Evolutionary conservation across 92 coral and sea anemone genomes (phyloP).

Genomic region (Heteractis magnifica): DNA sequence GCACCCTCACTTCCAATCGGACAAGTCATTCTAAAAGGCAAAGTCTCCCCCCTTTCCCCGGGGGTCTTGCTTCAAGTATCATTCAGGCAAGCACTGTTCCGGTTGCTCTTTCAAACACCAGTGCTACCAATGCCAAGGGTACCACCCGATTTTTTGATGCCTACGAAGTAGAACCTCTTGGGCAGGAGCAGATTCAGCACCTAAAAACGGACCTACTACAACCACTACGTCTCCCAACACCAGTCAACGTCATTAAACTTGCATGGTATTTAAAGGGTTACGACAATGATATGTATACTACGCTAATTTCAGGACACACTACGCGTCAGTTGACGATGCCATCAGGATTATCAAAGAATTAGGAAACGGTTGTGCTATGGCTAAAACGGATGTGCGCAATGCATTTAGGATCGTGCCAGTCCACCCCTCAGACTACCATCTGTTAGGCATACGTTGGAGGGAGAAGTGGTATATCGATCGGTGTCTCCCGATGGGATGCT

Average conservation of each 20-base stretch:
- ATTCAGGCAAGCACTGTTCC: background rate
- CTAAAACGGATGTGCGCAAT: conserved; percentile 48
- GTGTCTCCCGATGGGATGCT: too few species aligned
- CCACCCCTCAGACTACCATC: conserved; percentile 21
- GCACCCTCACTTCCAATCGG: too few species aligned
- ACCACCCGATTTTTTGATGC: background rate
- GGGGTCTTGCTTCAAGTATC: background rate
- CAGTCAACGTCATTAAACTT: conserved; percentile 25
- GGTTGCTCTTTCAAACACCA: background rate
- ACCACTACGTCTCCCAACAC: conserved; percentile 6
- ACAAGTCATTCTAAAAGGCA: too few species aligned
- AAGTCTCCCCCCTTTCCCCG: conserved; percentile 3
- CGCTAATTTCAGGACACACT: background rate
- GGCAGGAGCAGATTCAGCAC: background rate
- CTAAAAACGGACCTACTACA: background rate
- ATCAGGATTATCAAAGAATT: conserved; percentile 8
- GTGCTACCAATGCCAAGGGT: background rate
- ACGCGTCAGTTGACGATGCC: conserved; percentile 48
- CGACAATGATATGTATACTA: too few species aligned
- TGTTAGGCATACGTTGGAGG: conserved; percentile 41
- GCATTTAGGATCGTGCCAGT: conserved; percentile 45
- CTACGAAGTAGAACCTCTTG: too few species aligned
- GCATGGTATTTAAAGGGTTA: conserved; percentile 18
- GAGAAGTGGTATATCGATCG: conserved; percentile 30
- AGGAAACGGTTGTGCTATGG: conserved; percentile 43